Conservation (phyloP, 2,888 invertebrate species). For the Cantharis flavilabris region DNA sequence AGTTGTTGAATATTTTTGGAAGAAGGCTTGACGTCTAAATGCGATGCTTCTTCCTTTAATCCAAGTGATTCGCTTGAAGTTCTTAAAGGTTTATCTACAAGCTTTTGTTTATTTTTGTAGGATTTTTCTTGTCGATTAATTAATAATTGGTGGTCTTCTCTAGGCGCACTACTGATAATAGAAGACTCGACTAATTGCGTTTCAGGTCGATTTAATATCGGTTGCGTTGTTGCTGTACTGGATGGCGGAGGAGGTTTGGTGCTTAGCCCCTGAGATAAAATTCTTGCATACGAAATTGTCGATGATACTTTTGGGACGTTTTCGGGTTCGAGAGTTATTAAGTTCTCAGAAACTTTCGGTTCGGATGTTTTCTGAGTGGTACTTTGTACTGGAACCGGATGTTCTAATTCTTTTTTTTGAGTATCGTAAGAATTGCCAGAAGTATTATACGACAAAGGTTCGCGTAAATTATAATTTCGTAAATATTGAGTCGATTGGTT, state of each 20-base stretch:
- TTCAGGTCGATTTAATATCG: conserved; percentile 31
- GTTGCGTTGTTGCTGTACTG: conserved; percentile 51
- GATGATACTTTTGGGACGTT: conserved; percentile 16
- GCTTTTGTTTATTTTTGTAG: conserved; percentile 39
- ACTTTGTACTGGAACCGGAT: not conserved
- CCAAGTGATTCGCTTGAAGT: conserved; percentile 42
- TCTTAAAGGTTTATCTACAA: conserved; percentile 40
- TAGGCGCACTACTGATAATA: conserved; percentile 37
- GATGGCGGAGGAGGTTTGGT: conserved; percentile 62
- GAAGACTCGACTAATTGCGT: conserved; percentile 42
- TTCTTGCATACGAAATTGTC: conserved; percentile 71
- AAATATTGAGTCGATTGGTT: conserved; percentile 15
- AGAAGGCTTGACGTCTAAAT: conserved; percentile 40
- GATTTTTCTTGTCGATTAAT: conserved; percentile 30
- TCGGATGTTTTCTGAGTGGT: not conserved
- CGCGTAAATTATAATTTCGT: conserved; percentile 1
- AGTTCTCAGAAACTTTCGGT: not conserved
- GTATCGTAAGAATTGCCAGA: not conserved
- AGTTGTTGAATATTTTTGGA: conserved; percentile 38
- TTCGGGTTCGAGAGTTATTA: not conserved
- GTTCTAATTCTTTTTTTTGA: not conserved
- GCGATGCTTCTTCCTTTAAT: conserved; percentile 47
- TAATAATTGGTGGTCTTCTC: conserved; percentile 43
- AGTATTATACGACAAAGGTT: not conserved
- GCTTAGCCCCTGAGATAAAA: conserved; percentile 68